Evolutionary conservation across 2,888 invertebrate species (phyloP), one percentile per base, ranked within the genome.

Genomic region (Erannis defoliaria): DNA sequence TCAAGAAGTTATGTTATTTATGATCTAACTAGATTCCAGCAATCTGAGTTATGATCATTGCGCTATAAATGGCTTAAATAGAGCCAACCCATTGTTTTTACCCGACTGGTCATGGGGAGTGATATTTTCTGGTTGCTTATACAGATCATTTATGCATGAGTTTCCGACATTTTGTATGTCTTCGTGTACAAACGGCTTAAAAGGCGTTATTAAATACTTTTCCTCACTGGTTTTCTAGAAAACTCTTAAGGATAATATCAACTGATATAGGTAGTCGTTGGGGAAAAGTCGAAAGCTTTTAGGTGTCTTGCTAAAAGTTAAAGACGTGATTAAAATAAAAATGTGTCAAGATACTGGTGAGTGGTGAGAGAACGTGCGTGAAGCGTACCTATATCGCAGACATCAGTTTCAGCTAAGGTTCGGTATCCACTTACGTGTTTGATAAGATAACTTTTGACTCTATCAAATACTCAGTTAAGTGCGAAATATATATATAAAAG

Each of bases 361-460:
- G n/a, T n/a, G n/a, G n/a, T n/a, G n/a, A 35, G 42, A 43, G 33
- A 33, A 29, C 8, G 49, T 48, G 59, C 48, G 33, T 38, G 19
- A 49, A 35, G 35, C 10, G 38, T 54, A 54, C n/a, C n/a, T n/a
- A n/a, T n/a, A n/a, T 33, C 59, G 53, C 48, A 49, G 59, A 48
- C 3, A 29, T 10, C 29, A 16, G 16, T 42, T 12, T 42, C 19
- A 42, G 9, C 8, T 38, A 38, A 18, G 40, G 35, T 8, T 9
- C 37, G 6, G 16, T 38, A 3, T 18, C 38, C 6, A 35, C n/a
- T n/a, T 35, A 35, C 5, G 3, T 35, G n/a, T n/a, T n/a, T n/a
- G n/a, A n/a, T n/a, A n/a, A n/a, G n/a, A n/a, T n/a, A n/a, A n/a
- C n/a, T n/a, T n/a, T n/a, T n/a, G n/a, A n/a, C n/a, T n/a, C n/a